These are phyloP conservation scores for Hippocampus comes DNA, from an alignment of 2,113 vertebrate species.

Conservation along the genomic window DNA sequence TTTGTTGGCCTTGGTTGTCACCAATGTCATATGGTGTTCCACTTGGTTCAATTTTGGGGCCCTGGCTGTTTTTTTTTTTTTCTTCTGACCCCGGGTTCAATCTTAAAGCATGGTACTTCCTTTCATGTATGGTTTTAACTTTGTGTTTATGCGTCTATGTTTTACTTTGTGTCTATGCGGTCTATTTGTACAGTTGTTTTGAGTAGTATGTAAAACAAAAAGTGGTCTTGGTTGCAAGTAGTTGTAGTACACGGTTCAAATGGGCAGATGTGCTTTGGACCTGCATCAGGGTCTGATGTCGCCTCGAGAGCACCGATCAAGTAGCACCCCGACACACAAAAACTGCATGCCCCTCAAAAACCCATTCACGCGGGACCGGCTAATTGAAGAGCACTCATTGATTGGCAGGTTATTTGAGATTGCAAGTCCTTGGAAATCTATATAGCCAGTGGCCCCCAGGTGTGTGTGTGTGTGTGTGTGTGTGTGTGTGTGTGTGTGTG, in stretches of 20 bases:
- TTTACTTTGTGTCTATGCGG: no score
- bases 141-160: no score
- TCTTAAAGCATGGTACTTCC: no score
- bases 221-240: no score
- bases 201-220: no score
- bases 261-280: background rate
- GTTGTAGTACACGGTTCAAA: background rate
- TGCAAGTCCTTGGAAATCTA: constrained; percentile 52
- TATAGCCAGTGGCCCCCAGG: constrained; percentile 25
- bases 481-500: constrained; percentile 7
- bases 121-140: no score
- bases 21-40: no score
- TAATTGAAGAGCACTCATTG: constrained; percentile 64
- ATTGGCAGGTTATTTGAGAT: constrained; percentile 65
- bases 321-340: constrained; percentile 28
- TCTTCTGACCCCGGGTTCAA: no score
- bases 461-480: background rate
- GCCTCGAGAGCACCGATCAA: constrained; percentile 41
- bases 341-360: background rate
- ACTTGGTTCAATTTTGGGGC: no score
- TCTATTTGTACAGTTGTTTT: no score
- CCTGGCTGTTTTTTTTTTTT: background rate
- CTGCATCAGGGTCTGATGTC: constrained; percentile 8
- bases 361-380: constrained; percentile 23
- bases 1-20: no score